Conservation (phyloP, 2,888 invertebrate genomes). For the Carabus problematicus region DNA sequence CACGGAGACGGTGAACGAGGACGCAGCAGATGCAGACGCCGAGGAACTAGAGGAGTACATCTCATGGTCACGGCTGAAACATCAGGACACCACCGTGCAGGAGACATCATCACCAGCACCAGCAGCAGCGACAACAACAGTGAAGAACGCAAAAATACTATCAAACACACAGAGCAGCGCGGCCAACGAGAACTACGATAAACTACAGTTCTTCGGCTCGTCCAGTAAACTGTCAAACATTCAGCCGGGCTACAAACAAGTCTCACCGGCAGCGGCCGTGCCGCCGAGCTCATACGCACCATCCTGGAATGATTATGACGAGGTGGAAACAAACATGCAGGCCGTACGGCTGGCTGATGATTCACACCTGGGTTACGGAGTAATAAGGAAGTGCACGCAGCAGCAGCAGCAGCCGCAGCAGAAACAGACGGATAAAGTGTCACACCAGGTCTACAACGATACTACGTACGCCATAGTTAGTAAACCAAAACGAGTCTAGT, state of each 20-base stretch:
- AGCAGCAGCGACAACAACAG: slow-evolving; percentile 47
- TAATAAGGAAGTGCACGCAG: slow-evolving; percentile 72
- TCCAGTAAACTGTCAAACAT: slow-evolving; percentile 70
- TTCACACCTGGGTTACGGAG: slow-evolving; percentile 80
- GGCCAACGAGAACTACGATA: slow-evolving; percentile 75
- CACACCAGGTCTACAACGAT: slow-evolving; percentile 76
- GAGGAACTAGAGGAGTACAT: slow-evolving; percentile 58
- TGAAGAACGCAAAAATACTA: slow-evolving; percentile 65
- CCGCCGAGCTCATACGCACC: slow-evolving; percentile 49
- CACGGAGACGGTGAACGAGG: slow-evolving; percentile 63
- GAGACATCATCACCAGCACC: slow-evolving; percentile 60
- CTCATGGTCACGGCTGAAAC: slow-evolving; percentile 58
- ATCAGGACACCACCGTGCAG: slow-evolving; percentile 57
- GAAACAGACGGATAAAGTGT: slow-evolving; percentile 62
- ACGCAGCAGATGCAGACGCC: slow-evolving; percentile 48
- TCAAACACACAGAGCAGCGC: slow-evolving; percentile 48
- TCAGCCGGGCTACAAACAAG: slow-evolving; percentile 75
- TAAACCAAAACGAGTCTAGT: slow-evolving; percentile 83
- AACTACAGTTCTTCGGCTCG: slow-evolving; percentile 81
- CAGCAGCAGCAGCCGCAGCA: slow-evolving; percentile 62
- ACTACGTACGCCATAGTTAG: slow-evolving; percentile 84
- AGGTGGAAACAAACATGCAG: slow-evolving; percentile 70
- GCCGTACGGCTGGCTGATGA: slow-evolving; percentile 79
- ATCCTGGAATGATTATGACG: slow-evolving; percentile 77
- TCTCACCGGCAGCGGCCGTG: slow-evolving; percentile 63